Evolutionary conservation across 2,797 vertebrate genomes (phyloP), one percentile per base, ranked within the genome.

Genomic region (Okamejei kenojei): DNA sequence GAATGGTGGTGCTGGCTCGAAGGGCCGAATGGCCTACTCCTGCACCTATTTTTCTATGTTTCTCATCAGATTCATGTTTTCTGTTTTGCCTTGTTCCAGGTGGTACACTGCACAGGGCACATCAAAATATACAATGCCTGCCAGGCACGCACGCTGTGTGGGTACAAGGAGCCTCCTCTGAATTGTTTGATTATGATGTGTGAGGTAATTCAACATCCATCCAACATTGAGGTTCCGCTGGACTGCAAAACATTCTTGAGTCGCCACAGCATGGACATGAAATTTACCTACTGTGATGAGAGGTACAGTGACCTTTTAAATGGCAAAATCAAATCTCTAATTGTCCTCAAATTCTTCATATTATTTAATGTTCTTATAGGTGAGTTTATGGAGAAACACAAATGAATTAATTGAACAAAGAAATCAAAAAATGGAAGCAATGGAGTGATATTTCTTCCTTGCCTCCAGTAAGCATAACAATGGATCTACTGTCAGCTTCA

Each of bases 221-320:
- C 98, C 94, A 98, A 98, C 96, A 98, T 99, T 6, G 98, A 99
- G 94, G 98, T 97, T 19, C 98, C 98, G 0, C 95, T 99, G 94
- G 98, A 99, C 96, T 98, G 98, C 97, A 98, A 97, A 96, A 98
- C 98, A 54, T 99, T 99, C 95, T 97, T 99, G 94, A 99, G 98
- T 95, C 96, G 98, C 93, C 99, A 99, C 94, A 98, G 98, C 96
- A 99, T 99, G 99, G 99, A 99, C 96, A 99, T 99, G 99, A 99
- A 99, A 95, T 99, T 99, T 95, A 99, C 98, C 94, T 99, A 99
- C 95, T 99, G 98, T 1, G 99, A 99, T 68, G 98, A 99, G 94
- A 98, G 98, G 99, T 99, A 94, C 93, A 93, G 65, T 11, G 1
- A 81, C 45, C 10, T 35, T 93, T 35, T 11, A 74, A 91, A 54